These are phyloP conservation scores for Radopholus similis DNA, from an alignment of 1,140 invertebrate genomes.

Conservation along the genomic window DNA sequence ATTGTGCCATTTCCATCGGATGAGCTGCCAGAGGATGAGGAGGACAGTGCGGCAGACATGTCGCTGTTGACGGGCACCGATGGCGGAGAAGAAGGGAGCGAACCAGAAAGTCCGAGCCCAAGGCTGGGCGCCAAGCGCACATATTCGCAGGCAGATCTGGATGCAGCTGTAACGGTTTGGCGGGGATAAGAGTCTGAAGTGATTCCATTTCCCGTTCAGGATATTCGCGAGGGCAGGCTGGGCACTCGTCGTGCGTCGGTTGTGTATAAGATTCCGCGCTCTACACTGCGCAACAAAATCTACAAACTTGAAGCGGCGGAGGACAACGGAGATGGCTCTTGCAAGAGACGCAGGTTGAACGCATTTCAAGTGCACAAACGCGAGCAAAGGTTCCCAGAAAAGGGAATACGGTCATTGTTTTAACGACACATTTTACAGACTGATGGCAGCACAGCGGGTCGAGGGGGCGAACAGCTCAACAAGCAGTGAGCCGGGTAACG, in stretches of 20 bases:
- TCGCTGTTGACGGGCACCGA: background rate
- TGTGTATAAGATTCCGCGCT: constrained; percentile 88
- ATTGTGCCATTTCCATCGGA: no score
- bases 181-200: background rate
- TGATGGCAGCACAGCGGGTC: background rate
- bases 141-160: constrained; percentile 27
- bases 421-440: background rate
- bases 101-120: constrained; percentile 5
- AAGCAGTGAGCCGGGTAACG: no score
- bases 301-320: constrained; percentile 75
- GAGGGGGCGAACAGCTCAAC: background rate
- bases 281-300: constrained; percentile 85
- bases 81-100: background rate
- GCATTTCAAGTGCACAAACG: constrained; percentile 23
- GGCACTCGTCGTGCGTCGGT: constrained; percentile 84
- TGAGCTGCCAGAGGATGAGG: no score
- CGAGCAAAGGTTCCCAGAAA: constrained; percentile 16
- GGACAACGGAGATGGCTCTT: constrained; percentile 62
- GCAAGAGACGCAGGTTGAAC: constrained; percentile 19
- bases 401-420: no score
- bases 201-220: constrained; percentile 66
- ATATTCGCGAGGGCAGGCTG: constrained; percentile 84
- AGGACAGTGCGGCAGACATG: no score
- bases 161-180: constrained; percentile 27
- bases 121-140: constrained; percentile 19